Evolutionary conservation across 2,113 vertebrate species (phyloP).

Genomic region (Chloebia gouldiae): DNA sequence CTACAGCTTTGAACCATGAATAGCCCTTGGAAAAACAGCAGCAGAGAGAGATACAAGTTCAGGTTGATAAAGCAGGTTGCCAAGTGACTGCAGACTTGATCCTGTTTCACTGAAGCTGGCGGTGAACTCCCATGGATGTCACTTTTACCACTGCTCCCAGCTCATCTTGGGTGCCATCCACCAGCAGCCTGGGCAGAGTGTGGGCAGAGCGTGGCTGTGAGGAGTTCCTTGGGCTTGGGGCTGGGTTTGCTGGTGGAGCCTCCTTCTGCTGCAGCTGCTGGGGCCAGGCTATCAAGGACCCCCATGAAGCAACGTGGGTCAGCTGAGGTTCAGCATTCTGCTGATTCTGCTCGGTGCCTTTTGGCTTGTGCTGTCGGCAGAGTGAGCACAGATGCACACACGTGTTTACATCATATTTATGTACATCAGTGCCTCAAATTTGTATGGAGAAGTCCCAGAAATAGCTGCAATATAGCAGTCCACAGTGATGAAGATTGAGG

Average conservation of each 20-base stretch:
- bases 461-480: background rate
- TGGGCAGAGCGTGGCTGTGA: background rate
- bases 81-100: slow-evolving; percentile 34
- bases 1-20: slow-evolving; percentile 60
- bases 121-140: background rate
- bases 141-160: background rate
- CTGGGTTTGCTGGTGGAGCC: background rate
- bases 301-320: fast-evolving
- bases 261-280: background rate
- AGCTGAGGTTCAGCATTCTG: background rate
- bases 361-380: background rate
- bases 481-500: background rate
- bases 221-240: background rate
- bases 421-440: background rate
- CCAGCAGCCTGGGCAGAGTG: background rate
- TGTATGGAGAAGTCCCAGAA: background rate
- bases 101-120: background rate
- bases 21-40: slow-evolving; percentile 59
- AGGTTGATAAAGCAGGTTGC: slow-evolving; percentile 37
- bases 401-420: fast-evolving
- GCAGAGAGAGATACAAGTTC: slow-evolving; percentile 39
- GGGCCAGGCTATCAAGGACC: too few relatives aligned
- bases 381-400: background rate
- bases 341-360: background rate
- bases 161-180: background rate